Evolutionary conservation across 2,113 vertebrate species (phyloP).

Genomic region (Passerina amoena): DNA sequence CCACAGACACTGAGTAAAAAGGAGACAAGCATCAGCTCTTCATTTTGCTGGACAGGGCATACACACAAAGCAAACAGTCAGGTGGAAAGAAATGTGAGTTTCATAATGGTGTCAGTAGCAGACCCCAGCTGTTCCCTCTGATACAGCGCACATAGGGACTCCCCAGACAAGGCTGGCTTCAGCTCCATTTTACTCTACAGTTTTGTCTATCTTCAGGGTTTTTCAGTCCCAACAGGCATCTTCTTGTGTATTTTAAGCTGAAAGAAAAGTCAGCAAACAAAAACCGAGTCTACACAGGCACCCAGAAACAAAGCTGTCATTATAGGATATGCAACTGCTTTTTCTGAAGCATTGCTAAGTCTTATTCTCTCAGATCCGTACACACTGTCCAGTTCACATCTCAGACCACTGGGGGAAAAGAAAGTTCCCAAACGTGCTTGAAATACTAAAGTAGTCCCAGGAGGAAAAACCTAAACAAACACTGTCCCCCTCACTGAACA

Average conservation of each 20-base stretch:
- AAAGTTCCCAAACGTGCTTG: conserved; percentile 15
- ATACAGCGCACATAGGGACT: background rate
- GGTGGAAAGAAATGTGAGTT: background rate
- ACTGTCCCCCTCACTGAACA: background rate
- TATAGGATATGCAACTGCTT: background rate
- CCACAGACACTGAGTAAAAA: background rate
- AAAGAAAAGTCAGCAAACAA: conserved; percentile 20
- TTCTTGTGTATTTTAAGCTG: conserved; percentile 9
- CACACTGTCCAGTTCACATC: background rate
- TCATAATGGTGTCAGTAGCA: background rate
- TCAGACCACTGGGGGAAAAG: background rate
- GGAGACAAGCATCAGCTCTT: background rate
- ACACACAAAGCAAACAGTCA: background rate
- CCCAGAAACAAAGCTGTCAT: background rate
- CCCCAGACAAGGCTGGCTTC: background rate
- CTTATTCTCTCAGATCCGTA: background rate
- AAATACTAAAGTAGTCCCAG: conserved; percentile 42
- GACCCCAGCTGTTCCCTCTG: conserved; percentile 14
- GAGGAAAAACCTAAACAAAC: conserved; percentile 48
- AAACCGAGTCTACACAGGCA: background rate
- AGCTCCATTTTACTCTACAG: background rate
- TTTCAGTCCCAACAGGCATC: conserved; percentile 30
- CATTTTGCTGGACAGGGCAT: conserved; percentile 27
- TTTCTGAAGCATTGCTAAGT: background rate
- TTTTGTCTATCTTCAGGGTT: background rate